phyloP scores from a whole-genome alignment of 2,797 vertebrate genomes.

The Melanotaenia parkinsoni region DNA sequence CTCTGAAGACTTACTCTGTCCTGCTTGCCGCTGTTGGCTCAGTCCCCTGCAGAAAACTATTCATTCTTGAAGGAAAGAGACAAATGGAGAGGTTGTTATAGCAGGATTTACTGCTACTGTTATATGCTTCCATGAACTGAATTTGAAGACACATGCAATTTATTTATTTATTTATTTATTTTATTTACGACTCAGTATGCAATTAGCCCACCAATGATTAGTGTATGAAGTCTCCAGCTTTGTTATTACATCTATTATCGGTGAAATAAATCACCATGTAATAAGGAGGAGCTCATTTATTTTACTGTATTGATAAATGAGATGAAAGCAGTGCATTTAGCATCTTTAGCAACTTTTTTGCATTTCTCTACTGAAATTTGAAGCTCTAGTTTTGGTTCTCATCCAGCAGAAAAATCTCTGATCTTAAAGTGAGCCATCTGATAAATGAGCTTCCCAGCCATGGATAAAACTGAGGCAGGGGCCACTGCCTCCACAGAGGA shows the following conservation, averaged over 20 bases:
- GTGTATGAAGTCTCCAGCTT: slow-evolving; percentile 33
- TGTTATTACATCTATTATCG: slow-evolving; percentile 46
- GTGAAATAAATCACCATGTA: slow-evolving; percentile 52
- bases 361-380: slow-evolving; percentile 47
- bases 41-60: slow-evolving; percentile 93
- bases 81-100: slow-evolving; percentile 34
- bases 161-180: background rate
- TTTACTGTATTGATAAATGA: slow-evolving; percentile 67
- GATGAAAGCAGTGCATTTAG: slow-evolving; percentile 55
- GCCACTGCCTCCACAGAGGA: slow-evolving; percentile 21
- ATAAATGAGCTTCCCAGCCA: slow-evolving; percentile 60
- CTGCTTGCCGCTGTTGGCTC: slow-evolving; percentile 87
- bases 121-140: slow-evolving; percentile 19
- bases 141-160: slow-evolving; percentile 38
- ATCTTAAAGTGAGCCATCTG: slow-evolving; percentile 59
- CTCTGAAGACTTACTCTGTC: slow-evolving; percentile 86
- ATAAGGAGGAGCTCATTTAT: slow-evolving; percentile 57
- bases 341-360: slow-evolving; percentile 59
- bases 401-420: slow-evolving; percentile 52
- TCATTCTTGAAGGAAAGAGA: slow-evolving; percentile 82
- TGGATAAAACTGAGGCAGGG: slow-evolving; percentile 41
- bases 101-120: slow-evolving; percentile 42
- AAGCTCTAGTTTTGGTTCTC: slow-evolving; percentile 49
- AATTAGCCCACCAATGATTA: slow-evolving; percentile 55
- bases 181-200: slow-evolving; percentile 20